Evolutionary conservation across 2,888 invertebrate species (phyloP).

Genomic region (Trissolcus japonicus): DNA sequence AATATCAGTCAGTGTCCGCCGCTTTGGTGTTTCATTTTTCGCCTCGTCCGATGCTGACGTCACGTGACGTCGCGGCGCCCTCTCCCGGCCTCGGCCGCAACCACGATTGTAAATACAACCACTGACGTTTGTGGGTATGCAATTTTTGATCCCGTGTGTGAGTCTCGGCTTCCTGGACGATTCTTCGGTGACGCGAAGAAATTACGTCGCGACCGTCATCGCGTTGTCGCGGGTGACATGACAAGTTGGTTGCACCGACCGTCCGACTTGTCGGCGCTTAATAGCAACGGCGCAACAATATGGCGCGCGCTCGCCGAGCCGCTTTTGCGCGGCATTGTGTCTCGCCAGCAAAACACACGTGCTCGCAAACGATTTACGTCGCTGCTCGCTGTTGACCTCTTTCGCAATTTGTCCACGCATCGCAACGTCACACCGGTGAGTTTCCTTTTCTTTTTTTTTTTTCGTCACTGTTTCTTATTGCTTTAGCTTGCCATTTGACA

Average conservation of each 20-base stretch:
- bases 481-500: neutral
- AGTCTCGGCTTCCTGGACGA: no score
- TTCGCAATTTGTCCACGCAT: conserved; percentile 13
- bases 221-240: conserved; percentile 10
- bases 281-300: conserved; percentile 11
- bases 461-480: neutral
- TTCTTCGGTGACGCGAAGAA: no score
- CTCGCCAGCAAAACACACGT: conserved; percentile 21
- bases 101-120: conserved; percentile 28
- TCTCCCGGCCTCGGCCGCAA: conserved; percentile 19
- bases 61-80: conserved; percentile 22
- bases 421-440: neutral
- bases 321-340: conserved; percentile 30
- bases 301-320: conserved; percentile 21
- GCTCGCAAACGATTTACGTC: conserved; percentile 15
- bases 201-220: no score
- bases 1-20: no score
- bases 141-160: no score
- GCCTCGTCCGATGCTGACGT: conserved; percentile 7
- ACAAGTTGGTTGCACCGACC: conserved; percentile 11
- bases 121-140: neutral
- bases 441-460: no score
- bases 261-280: neutral
- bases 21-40: no score
- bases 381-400: conserved; percentile 12